Conservation (phyloP, 2,888 invertebrate genomes). For the Operophtera brumata region DNA sequence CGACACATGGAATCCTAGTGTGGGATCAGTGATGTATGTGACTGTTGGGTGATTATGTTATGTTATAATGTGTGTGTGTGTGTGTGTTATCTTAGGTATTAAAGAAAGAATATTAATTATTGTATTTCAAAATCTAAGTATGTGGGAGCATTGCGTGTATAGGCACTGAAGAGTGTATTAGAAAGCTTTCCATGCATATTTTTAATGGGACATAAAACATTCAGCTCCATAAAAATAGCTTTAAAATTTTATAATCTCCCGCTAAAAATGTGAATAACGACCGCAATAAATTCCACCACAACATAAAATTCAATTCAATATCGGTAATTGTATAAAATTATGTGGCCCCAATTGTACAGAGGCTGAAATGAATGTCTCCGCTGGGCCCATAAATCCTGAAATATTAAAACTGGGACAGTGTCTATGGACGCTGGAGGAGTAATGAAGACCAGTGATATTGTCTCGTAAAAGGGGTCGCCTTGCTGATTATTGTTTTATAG, state of each 20-base stretch:
- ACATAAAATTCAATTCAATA: slow-evolving; percentile 43
- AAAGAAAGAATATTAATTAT: too few relatives aligned
- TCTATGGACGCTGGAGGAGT: slow-evolving; percentile 51
- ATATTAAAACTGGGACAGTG: slow-evolving; percentile 70
- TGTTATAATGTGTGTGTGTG: too few relatives aligned
- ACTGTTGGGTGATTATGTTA: too few relatives aligned
- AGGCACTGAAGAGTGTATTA: background rate
- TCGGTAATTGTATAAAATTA: slow-evolving; percentile 42
- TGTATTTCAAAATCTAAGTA: background rate
- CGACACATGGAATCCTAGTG: too few relatives aligned
- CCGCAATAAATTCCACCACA: slow-evolving; percentile 29
- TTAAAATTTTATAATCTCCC: slow-evolving; percentile 15
- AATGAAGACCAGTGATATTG: slow-evolving; percentile 52
- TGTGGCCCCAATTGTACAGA: slow-evolving; percentile 53
- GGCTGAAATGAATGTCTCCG: slow-evolving; percentile 67
- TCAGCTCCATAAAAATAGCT: slow-evolving; percentile 7
- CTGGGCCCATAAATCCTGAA: slow-evolving; percentile 69
- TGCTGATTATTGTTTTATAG: slow-evolving; percentile 26
- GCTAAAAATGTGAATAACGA: slow-evolving; percentile 26
- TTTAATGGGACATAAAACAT: slow-evolving; percentile 6
- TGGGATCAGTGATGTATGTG: too few relatives aligned
- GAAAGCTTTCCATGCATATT: slow-evolving; percentile 1
- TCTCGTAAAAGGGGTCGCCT: slow-evolving; percentile 35
- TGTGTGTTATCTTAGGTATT: too few relatives aligned
- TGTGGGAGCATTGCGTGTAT: background rate